A percentile compares a stretch with the other conserved stretches of the same genome.
These are phyloP conservation scores for Urocitellus parryii DNA, from an alignment of 2,113 vertebrate species.

Conservation along the genomic window DNA sequence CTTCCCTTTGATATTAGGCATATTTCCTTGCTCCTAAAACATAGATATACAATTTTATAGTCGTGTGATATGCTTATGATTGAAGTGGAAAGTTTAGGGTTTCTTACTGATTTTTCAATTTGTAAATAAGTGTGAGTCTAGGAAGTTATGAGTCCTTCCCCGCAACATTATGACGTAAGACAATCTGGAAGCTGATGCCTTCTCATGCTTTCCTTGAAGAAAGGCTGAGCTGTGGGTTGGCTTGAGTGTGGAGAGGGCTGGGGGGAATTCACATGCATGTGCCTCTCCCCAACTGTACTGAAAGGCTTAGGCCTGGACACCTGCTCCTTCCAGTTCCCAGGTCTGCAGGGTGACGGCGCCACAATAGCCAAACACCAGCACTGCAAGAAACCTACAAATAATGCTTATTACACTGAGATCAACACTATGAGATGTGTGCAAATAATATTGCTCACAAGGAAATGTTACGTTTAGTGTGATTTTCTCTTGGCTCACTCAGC, in stretches of 20 bases:
- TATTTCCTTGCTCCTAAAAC: not conserved
- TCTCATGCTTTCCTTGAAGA: not conserved
- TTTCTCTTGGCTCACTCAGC: constrained; percentile 36
- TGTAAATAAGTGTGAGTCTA: not conserved
- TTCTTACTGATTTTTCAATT: not conserved
- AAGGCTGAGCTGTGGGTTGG: accelerated
- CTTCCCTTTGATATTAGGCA: not conserved
- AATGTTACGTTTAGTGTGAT: not conserved
- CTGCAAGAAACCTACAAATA: not conserved
- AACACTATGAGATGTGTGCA: not conserved
- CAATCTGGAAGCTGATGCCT: not conserved
- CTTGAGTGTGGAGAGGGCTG: too few species aligned
- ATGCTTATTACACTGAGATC: not conserved
- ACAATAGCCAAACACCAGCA: not conserved
- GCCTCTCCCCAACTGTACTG: not conserved
- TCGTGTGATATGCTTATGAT: too few species aligned
- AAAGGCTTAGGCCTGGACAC: not conserved
- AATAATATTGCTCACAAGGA: not conserved
- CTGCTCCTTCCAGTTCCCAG: not conserved
- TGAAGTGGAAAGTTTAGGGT: not conserved
- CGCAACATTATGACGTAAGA: not conserved
- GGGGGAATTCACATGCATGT: accelerated
- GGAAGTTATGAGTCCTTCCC: not conserved
- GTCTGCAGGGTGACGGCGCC: not conserved
- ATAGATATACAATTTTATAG: not conserved